Conservation (phyloP, 1,140 invertebrate genomes). For the Macrobrachium rosenbergii region DNA sequence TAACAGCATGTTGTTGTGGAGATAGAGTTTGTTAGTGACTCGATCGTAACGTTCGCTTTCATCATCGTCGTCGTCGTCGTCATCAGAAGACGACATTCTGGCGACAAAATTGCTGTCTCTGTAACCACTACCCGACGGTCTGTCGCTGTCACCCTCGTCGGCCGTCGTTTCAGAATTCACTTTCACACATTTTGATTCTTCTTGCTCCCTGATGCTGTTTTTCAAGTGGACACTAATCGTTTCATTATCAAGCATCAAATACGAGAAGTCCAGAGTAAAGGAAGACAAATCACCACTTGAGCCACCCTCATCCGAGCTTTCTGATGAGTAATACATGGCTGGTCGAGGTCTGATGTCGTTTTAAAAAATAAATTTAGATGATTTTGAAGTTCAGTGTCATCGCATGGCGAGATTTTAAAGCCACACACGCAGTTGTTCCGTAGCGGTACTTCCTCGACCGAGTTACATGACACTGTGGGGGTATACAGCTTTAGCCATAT, state of each 20-base stretch:
- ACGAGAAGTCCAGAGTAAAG: slow-evolving; percentile 50
- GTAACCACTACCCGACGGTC: neutral
- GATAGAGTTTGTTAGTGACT: slow-evolving; percentile 57
- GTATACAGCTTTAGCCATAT: neutral
- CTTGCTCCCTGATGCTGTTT: slow-evolving; percentile 62
- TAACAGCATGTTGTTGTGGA: slow-evolving; percentile 64
- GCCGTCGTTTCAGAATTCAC: neutral
- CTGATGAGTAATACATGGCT: slow-evolving; percentile 63
- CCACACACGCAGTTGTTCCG: neutral
- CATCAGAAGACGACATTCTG: neutral
- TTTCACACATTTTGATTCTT: slow-evolving; percentile 8
- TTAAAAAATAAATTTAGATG: neutral
- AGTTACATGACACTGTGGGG: neutral
- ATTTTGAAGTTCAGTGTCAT: neutral
- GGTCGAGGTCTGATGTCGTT: neutral
- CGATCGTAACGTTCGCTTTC: slow-evolving; percentile 32
- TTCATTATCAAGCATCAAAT: slow-evolving; percentile 61
- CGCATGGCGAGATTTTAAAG: neutral
- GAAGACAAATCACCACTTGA: slow-evolving; percentile 18
- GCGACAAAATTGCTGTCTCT: neutral
- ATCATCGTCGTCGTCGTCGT: neutral
- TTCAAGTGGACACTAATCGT: slow-evolving; percentile 56
- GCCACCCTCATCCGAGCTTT: slow-evolving; percentile 63
- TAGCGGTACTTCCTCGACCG: neutral
- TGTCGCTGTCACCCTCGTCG: neutral